Base-by-base conservation (phyloP, 2,113 vertebrate species). In the Garra rufa region DNA sequence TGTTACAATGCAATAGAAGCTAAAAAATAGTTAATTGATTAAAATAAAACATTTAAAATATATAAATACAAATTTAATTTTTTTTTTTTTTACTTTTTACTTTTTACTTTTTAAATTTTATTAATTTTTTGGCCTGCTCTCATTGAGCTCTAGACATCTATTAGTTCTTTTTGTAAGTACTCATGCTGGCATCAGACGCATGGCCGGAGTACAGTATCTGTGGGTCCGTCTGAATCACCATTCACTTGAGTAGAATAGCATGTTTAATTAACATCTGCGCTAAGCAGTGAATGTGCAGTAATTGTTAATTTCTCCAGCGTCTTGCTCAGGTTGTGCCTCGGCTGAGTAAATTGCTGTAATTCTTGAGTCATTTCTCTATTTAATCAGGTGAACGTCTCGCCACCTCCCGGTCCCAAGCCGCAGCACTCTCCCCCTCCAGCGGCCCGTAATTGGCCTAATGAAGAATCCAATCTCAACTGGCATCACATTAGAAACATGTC, bases 301-400 rank as follows among this genome's bases (percentile, higher is more conserved):
- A 85, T 76, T 84, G 76, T 81, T 83, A 85, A 88, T 85, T 85
- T 80, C 83, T 63, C 48, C 52, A n/a, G 52, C 2, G 74, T 63
- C 79, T 70, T 55, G 76, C 63, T 57, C 78, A 85, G 69, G 71
- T 24, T n/a, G 59, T 75, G 38, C 30, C 69, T 84, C 76, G 79
- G 69, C 77, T 83, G 30, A 70, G 65, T 82, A 83, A 87, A 85
- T 79, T 83, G 80, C 61, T 70, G 71, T 85, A 79, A 78, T 85
- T 85, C 59, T 28, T 85, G 34, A 85, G 86, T 83, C 24, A 76
- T 85, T 87, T 77, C 52, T 85, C 73, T 38, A 44, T 82, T 88
- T 85, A 79, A 85, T 85, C 83, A 83, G 74, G 59, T 70, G 71
- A 83, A 46, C 21, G n/a, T 38, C 79, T 75, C 24, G 43, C 19